Evolutionary conservation across 2,113 vertebrate species (phyloP), one percentile per base, ranked within the genome.

Genomic region (Spizaetus ornatus): DNA sequence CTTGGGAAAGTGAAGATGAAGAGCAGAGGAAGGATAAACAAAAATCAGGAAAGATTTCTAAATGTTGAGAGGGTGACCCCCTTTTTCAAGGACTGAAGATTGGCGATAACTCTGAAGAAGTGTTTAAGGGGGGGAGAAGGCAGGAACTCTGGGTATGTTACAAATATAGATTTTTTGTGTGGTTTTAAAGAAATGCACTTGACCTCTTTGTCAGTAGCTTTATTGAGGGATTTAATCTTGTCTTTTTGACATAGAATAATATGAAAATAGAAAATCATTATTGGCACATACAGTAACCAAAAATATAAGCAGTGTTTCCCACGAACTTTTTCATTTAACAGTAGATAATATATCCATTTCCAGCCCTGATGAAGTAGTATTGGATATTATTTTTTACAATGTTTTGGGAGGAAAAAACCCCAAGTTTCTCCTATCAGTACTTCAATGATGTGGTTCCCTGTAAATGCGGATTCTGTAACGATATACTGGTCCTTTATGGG

Each of bases 391-490:
- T 62, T 94, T 83, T 77, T 55, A 26, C 61, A 59, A 4, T 29
- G 2, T 38, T 92, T 21, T 40, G n/a, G 16, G 12, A 76, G 36
- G 40, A 73, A 80, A 38, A 2, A 0, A 2, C 0, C 0, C 8
- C 16, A 27, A 21, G 47, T 83, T 85, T 48, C 14, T 79, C 0
- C 14, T 72, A 2, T 23, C 34, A 16, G 18, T 55, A 15, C n/a
- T 53, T 42, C 31, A 70, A 0, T 36, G 20, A 27, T 26, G 22
- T 11, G 16, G 18, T 36, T 78, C 52, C 29, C 29, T 71, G 18
- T 14, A 81, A 83, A 66, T 50, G 59, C n/a, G 77, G 63, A 45
- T 70, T 72, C 76, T 72, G 32, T 50, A 11, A 8, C 0, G 9
- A 32, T 62, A 15, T 11, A 2, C 4, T 11, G 8, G 27, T 72